These are phyloP conservation scores for Campoletis sonorensis DNA, from an alignment of 1,140 invertebrate species.

Conservation along the genomic window DNA sequence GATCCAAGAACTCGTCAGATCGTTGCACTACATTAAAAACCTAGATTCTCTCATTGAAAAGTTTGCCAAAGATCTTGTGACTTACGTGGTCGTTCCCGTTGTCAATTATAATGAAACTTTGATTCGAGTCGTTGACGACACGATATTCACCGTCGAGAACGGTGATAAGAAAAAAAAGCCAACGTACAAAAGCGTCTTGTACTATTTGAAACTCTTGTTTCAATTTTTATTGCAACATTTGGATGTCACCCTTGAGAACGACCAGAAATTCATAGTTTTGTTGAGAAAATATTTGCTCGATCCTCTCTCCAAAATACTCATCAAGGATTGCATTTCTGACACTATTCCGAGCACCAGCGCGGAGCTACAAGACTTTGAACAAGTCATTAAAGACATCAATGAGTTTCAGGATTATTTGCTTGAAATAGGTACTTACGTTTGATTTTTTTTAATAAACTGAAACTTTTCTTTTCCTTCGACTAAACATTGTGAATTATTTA, in stretches of 20 bases:
- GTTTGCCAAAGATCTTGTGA: constrained; percentile 77
- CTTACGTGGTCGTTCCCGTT: constrained; percentile 77
- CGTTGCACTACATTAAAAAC: constrained; percentile 74
- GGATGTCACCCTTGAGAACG: constrained; percentile 75
- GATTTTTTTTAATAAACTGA: constrained; percentile 11
- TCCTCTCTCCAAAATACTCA: constrained; percentile 82
- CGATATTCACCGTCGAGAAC: constrained; percentile 74
- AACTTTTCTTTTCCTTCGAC: neutral
- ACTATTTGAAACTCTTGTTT: constrained; percentile 80
- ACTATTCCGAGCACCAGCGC: constrained; percentile 86
- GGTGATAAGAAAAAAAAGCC: constrained; percentile 73
- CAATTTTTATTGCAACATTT: constrained; percentile 79
- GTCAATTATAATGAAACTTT: constrained; percentile 75
- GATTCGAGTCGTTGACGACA: constrained; percentile 70
- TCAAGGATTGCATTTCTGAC: constrained; percentile 84
- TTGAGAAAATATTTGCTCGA: constrained; percentile 80
- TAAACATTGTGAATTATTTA: neutral
- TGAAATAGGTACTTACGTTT: constrained; percentile 72
- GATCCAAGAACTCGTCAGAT: constrained; percentile 74
- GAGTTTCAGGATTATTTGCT: constrained; percentile 82
- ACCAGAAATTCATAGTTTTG: constrained; percentile 79
- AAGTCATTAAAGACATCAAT: constrained; percentile 80
- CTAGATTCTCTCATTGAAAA: constrained; percentile 73
- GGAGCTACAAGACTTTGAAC: constrained; percentile 82
- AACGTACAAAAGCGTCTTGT: constrained; percentile 79